Conservation (phyloP, 1,140 invertebrate genomes). For the Camponotus floridanus region DNA sequence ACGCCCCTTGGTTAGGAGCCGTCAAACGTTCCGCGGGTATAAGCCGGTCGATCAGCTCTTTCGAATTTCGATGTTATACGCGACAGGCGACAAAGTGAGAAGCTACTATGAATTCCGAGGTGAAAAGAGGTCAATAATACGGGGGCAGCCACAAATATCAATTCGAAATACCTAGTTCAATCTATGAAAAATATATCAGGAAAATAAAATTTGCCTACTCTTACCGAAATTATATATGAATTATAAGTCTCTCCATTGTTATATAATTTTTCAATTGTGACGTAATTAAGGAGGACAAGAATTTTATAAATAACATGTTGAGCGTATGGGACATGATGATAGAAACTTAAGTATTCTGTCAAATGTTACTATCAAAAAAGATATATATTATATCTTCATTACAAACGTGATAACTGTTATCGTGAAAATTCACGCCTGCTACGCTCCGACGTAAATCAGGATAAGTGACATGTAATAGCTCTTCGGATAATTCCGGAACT, state of each 20-base stretch:
- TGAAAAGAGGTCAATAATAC: not conserved
- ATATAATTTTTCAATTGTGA: not conserved
- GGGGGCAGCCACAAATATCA: not conserved
- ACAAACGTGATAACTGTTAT: slow-evolving; percentile 51
- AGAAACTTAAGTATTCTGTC: not conserved
- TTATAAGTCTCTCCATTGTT: not conserved
- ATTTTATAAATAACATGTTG: not conserved
- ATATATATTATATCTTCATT: slow-evolving; percentile 36
- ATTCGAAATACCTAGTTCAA: not conserved
- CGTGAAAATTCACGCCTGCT: slow-evolving; percentile 57
- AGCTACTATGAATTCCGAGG: slow-evolving; percentile 43
- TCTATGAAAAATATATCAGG: not conserved
- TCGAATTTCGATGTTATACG: slow-evolving; percentile 63
- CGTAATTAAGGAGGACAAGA: not conserved
- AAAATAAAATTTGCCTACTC: not conserved
- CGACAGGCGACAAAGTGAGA: slow-evolving; percentile 55
- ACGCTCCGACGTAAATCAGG: slow-evolving; percentile 53
- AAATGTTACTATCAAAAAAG: slow-evolving; percentile 8
- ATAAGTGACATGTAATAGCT: slow-evolving; percentile 63
- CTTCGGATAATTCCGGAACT: slow-evolving; percentile 61
- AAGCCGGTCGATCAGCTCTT: slow-evolving; percentile 56
- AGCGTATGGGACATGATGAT: not conserved
- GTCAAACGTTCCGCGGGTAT: slow-evolving; percentile 68
- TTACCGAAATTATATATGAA: slow-evolving; percentile 2
- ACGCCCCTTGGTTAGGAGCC: slow-evolving; percentile 74